Percentiles rank a stretch among this genome's conserved stretches.
These are phyloP conservation scores for Lophius americanus DNA, from an alignment of 2,797 vertebrate species.

Conservation along the genomic window DNA sequence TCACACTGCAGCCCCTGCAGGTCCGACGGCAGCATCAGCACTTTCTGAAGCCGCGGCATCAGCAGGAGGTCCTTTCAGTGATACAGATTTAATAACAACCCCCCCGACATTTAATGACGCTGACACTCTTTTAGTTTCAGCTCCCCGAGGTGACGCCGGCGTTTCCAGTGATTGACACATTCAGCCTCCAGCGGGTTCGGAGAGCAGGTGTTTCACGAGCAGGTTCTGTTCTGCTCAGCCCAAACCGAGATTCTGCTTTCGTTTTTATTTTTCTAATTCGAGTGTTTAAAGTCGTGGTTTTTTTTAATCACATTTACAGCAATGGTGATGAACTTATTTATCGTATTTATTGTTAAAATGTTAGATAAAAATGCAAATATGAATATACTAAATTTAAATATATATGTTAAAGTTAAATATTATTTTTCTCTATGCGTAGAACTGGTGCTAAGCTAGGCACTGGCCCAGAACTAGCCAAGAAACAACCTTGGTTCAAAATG, in stretches of 20 bases:
- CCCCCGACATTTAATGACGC: slow-evolving; percentile 67
- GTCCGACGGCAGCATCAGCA: slow-evolving; percentile 73
- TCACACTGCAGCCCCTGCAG: slow-evolving; percentile 42
- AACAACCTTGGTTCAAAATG: no score
- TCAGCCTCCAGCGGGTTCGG: slow-evolving; percentile 41
- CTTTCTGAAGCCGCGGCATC: slow-evolving; percentile 67
- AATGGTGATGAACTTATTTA: no score
- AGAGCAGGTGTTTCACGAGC: slow-evolving; percentile 33
- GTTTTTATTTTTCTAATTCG: no score
- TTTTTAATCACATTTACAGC: slow-evolving; percentile 28
- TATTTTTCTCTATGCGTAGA: no score
- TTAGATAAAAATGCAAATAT: no score
- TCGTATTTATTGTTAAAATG: no score
- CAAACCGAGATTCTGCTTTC: no score
- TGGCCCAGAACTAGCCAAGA: no score
- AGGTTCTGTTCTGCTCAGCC: no score
- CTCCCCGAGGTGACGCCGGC: slow-evolving; percentile 49
- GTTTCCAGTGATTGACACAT: slow-evolving; percentile 61
- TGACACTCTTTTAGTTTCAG: slow-evolving; percentile 60
- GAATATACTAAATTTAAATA: no score
- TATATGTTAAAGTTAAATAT: no score
- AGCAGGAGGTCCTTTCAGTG: slow-evolving; percentile 55
- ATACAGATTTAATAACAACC: slow-evolving; percentile 68
- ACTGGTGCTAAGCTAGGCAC: no score
- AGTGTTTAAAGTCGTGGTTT: slow-evolving; percentile 28